Evolutionary conservation across 2,888 invertebrate species (phyloP), one percentile per base, ranked within the genome.

Genomic region (Drosophila monieri): DNA sequence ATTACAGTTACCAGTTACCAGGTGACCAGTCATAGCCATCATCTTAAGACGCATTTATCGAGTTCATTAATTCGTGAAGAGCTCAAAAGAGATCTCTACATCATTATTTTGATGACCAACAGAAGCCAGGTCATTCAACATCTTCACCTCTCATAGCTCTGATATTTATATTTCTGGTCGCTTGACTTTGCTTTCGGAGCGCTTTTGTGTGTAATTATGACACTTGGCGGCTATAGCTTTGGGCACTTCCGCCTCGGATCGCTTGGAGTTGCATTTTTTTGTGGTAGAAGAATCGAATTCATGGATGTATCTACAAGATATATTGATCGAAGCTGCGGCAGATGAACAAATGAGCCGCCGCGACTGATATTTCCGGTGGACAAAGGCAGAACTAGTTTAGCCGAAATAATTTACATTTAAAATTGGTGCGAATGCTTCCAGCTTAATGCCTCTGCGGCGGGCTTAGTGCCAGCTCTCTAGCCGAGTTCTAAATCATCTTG

Each of bases 61-160:
- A 75, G 83, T 85, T 83, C 87, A 87, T 85, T 83, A 85, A 77
- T 75, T 64, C 76, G 37, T 85, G 25, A 73, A 83, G 81, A 67
- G 66, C 9, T 32, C 21, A 21, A 21, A 12, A 43, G 43, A 43
- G 23, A 21, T 58, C 18, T 21, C 18, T 21, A 39, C 35, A 15
- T 49, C 32, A 44, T 21, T 49, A 51, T 58, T 51, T 39, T 67
- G 70, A 85, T 66, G 79, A 81, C 68, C 70, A 71, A 71, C 81
- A 85, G 83, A 78, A 81, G 79, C 76, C 83, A 74, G 61, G 70
- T 49, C 71, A 65, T 53, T 65, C 53, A 69, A 48, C 53, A 27
- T 27, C 55, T 27, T 32, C 23, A 44, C 12, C 23, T 57, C 48
- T 14, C 3, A 43, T 12, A 12, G 18, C 10, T 39, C 39, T 49